These are phyloP conservation scores for Venturia canescens DNA, from an alignment of 1,140 invertebrate species.

Conservation along the genomic window DNA sequence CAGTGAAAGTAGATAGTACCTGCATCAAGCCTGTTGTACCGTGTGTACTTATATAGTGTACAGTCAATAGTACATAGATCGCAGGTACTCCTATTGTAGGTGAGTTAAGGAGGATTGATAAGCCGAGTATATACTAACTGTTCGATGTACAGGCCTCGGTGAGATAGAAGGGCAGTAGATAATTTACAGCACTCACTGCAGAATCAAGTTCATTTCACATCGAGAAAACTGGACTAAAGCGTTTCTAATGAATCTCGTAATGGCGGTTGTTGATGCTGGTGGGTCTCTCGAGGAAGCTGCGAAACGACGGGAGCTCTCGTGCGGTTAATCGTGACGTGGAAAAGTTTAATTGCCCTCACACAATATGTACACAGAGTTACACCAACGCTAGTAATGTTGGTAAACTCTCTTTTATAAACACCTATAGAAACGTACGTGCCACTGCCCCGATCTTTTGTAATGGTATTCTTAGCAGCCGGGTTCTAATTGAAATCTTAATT, in stretches of 20 bases:
- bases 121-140: background rate
- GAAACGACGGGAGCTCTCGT: slow-evolving; percentile 5
- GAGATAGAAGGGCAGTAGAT: slow-evolving; percentile 25
- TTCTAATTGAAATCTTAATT: slow-evolving; percentile 6
- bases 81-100: background rate
- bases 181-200: background rate
- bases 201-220: slow-evolving; percentile 33
- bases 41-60: background rate
- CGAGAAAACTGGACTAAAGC: slow-evolving; percentile 1
- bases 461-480: background rate
- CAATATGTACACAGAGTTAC: background rate
- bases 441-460: background rate
- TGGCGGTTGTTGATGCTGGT: background rate
- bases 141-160: slow-evolving; percentile 4
- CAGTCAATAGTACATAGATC: background rate
- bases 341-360: slow-evolving; percentile 4
- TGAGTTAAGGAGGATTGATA: slow-evolving; percentile 7
- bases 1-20: slow-evolving; percentile 27
- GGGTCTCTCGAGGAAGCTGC: background rate
- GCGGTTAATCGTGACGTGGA: slow-evolving; percentile 8
- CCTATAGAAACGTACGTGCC: background rate
- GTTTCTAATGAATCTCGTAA: slow-evolving; percentile 12
- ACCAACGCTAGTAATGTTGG: background rate
- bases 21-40: slow-evolving; percentile 1
- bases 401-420: slow-evolving; percentile 7